Evolutionary conservation across 1,140 invertebrate genomes (phyloP).

Genomic region (Eurosta solidaginis): DNA sequence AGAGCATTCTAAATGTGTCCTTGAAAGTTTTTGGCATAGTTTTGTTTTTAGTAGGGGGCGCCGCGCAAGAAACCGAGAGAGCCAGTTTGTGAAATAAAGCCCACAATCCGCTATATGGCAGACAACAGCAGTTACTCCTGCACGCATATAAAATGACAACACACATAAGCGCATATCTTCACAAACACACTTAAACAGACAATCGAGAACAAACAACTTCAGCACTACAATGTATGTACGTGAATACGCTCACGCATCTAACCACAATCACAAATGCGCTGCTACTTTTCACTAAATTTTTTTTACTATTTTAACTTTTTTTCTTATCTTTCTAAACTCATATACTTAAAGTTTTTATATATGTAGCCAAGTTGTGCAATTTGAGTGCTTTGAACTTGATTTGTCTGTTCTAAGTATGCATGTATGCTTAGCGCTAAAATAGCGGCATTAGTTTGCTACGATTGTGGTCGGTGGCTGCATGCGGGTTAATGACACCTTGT

Average conservation of each 20-base stretch:
- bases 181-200: background rate
- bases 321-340: background rate
- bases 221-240: background rate
- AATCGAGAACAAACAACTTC: background rate
- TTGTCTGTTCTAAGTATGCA: slow-evolving; percentile 20
- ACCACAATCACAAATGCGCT: background rate
- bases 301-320: background rate
- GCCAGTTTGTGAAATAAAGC: background rate
- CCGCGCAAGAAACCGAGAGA: background rate
- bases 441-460: background rate
- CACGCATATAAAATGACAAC: background rate
- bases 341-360: background rate
- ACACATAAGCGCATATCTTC: background rate
- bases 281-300: slow-evolving; percentile 6
- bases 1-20: slow-evolving; percentile 43
- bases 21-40: slow-evolving; percentile 60
- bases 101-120: background rate
- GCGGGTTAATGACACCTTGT: slow-evolving; percentile 34
- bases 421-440: slow-evolving; percentile 1
- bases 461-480: background rate
- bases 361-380: background rate
- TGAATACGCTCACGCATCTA: background rate
- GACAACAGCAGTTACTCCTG: background rate
- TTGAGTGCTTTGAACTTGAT: slow-evolving; percentile 33
- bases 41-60: slow-evolving; percentile 38